These are phyloP conservation scores for Microplitis deprimator DNA, from an alignment of 2,888 invertebrate genomes.

Conservation along the genomic window DNA sequence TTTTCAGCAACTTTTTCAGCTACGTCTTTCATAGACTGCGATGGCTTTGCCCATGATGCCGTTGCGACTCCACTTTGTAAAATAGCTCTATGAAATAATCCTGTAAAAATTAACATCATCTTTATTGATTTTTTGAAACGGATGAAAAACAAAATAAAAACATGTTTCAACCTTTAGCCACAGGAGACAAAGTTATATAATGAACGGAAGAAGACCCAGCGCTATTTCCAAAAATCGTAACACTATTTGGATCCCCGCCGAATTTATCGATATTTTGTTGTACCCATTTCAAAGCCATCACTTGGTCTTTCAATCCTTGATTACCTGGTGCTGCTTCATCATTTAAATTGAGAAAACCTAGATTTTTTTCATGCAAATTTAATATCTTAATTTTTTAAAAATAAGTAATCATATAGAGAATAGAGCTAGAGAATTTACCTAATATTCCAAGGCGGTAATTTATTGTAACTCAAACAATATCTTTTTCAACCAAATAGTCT, in stretches of 20 bases:
- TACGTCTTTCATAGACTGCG: slow-evolving; percentile 42
- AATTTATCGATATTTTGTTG: no score
- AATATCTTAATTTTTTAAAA: no score
- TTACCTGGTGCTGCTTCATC: slow-evolving; percentile 56
- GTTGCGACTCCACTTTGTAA: slow-evolving; percentile 58
- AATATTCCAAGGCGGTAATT: slow-evolving; percentile 57
- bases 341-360: slow-evolving; percentile 52
- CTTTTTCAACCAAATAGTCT: slow-evolving; percentile 53
- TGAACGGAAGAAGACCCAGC: slow-evolving; percentile 70
- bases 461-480: slow-evolving; percentile 52
- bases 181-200: slow-evolving; percentile 47
- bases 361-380: neutral
- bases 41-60: slow-evolving; percentile 55
- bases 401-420: no score
- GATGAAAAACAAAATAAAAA: no score
- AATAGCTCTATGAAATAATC: slow-evolving; percentile 64
- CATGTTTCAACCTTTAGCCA: slow-evolving; percentile 46
- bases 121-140: no score
- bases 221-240: slow-evolving; percentile 74
- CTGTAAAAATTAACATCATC: slow-evolving; percentile 46
- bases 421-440: slow-evolving; percentile 49
- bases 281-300: slow-evolving; percentile 58
- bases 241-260: slow-evolving; percentile 59
- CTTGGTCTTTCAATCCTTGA: slow-evolving; percentile 71
- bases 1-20: slow-evolving; percentile 52